phyloP scores from a whole-genome alignment of 2,888 invertebrate genomes.

The Electrophaes corylata region DNA sequence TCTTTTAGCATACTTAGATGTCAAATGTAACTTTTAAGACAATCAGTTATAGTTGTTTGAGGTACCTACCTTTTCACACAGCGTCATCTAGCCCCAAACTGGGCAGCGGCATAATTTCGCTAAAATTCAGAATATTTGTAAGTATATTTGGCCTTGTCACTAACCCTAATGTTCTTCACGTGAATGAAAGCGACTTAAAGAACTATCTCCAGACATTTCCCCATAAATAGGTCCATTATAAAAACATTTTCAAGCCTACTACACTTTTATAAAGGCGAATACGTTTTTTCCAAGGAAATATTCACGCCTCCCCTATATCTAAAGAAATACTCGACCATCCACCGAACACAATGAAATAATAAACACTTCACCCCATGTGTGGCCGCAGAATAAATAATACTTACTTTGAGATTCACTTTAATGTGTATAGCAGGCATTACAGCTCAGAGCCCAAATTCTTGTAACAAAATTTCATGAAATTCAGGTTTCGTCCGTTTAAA shows the following conservation, averaged over 20 bases:
- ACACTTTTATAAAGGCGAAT: conserved; percentile 34
- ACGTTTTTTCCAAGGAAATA: conserved; percentile 41
- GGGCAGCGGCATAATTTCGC: no score
- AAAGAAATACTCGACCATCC: conserved; percentile 39
- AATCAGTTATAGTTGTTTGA: no score
- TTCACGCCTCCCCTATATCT: conserved; percentile 40
- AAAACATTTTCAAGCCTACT: conserved; percentile 31
- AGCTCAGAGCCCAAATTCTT: no score
- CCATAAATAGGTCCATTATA: conserved; percentile 28
- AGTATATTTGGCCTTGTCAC: no score
- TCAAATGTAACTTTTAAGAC: no score
- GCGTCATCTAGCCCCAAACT: no score
- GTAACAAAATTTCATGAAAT: no score
- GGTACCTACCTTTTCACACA: no score
- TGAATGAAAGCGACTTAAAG: not conserved
- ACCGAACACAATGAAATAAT: conserved; percentile 58
- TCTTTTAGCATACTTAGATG: no score
- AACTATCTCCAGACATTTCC: conserved; percentile 3
- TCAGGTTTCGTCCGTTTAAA: no score
- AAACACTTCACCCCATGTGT: conserved; percentile 52
- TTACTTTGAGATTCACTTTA: not conserved
- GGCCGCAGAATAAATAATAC: conserved; percentile 25
- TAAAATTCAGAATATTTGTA: no score
- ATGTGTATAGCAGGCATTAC: not conserved
- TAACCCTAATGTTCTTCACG: no score